Base-by-base conservation (phyloP, 2,113 vertebrate species). In the Gallinago jamesoni region DNA sequence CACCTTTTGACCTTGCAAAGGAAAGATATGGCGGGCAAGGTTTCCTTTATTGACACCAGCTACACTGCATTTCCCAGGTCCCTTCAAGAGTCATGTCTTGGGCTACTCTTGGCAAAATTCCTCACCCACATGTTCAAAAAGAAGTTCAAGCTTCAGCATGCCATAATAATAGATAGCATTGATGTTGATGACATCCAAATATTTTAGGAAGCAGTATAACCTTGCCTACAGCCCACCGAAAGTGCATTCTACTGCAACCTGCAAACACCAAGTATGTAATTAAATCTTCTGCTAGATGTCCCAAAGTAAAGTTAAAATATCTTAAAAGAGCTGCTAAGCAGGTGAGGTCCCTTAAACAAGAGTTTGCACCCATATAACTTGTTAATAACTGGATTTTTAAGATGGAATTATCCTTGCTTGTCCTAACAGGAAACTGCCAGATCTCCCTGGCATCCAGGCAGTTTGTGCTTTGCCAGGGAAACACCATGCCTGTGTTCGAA, bases 401-500 rank as follows among this genome's bases (percentile, higher is more conserved):
- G 17, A 87, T 5, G 53, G 9, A 50, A 14, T 35, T 52, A 73
- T 14, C 43, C 27, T 59, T 1, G 3, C 37, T 67, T 43, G 18
- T 67, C 45, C 45, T 37, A 52, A 52, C 19, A 43, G 25, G 31
- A 21, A 50, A 43, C 16, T 64, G 67, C 50, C 43, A 57, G 59
- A 31, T 31, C 50, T 81, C 35, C 59, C 43, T 27, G 30, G 57
- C 50, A 56, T 3, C 28, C 35, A 10, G 62, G 78, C 69, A 52
- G 31, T 23, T 28, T 2, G 43, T 37, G 27, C 52, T 52, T 35
- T 73, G 68, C 23, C 68, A 81, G 43, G 4, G 7, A 33, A 60
- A 19, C 37, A 8, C 28, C 5, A 0, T 28, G 22, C 33, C 19
- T 45, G 7, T 6, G 0, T 28, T 39, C 27, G 14, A 53, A 37